Base-by-base conservation (phyloP, 1,140 invertebrate genomes). In the Anastatus disparis region DNA sequence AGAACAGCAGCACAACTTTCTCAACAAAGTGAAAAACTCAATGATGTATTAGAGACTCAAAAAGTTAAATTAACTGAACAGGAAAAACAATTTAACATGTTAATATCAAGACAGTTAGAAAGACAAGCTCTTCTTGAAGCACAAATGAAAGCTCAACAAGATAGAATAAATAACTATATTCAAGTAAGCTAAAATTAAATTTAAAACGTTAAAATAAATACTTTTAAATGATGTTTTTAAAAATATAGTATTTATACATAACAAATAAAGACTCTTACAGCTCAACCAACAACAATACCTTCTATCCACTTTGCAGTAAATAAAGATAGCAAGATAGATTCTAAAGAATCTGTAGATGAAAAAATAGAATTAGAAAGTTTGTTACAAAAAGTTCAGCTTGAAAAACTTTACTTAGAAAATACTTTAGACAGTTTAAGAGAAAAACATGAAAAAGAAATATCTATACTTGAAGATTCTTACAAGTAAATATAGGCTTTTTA, bases 61-160 rank as follows among this genome's bases (percentile, higher is more conserved):
- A 80, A 72, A 62, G 52, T 62, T 7, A 75, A 78, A 67, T 62
- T 82, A 0, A 63, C 64, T 22, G 76, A 84, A 53, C 78, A 82
- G 46, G 79, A 84, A 29, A 81, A 79, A 63, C 78, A 80, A 55
- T 85, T 84, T 63, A 77, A 80, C 55, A 66, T 72, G 15, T 62
- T 85, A 13, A 72, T 84, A 27, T 77, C 78, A 42, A 76, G 70
- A 44, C 82, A 85, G 63, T 58, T 81, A 0, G 81, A 85, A 46
- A 78, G 76, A 17, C 84, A 85, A 64, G 48, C 70, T 52, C 58
- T 79, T 13, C 67, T 85, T 7, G 82, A 85, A 48, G 72, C 77
- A 8, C 82, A 85, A 75, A 76, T 85, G 66, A 84, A 81, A 73
- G 72, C 78, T 44, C 84, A 84, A 64, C 84, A 85, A 59, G 78